Evolutionary conservation across 2,888 invertebrate species (phyloP), one percentile per base, ranked within the genome.

Genomic region (Heliconius erato): DNA sequence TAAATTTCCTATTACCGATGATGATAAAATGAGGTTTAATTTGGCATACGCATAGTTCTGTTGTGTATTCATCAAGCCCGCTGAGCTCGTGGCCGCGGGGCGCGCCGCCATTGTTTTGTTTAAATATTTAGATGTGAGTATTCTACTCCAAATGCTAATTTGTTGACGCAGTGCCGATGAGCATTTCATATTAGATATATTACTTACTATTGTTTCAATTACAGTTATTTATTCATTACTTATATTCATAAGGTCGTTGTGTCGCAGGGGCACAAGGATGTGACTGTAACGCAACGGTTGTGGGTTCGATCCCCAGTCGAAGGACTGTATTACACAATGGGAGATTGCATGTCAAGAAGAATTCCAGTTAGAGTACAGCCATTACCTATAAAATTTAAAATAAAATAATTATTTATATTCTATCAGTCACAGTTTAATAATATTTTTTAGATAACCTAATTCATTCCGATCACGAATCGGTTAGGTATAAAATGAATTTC

Each of bases 41-140:
- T 71, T 59, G 49, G 19, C 59, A 35, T 71, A 71, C 12, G 49
- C 71, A 40, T 68, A 79, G 68, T 79, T 59, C 71, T 71, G 35
- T 79, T 79, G 44, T 80, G 40, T 40, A 77, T 77, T 67, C 65
- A 77, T 77, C 63, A 40, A 77, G 77, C 44, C 67, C 77, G 65
- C 77, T 77, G 77, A 77, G 77, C 65, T 65, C 40, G 40, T 77
- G 67, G 77, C 77, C 65, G 77, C 65, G 26, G 77, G 77, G 65
- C 26, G 77, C 63, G 65, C 63, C 44, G 76, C 77, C 77, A 77
- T 77, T 77, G 77, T 77, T 77, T 77, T 67, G 65, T 77, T 77
- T 63, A 67, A 77, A 77, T 77, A 77, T 77, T 77, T 77, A 77
- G 77, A 65, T 77, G 77, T 26, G 54, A 74, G 54, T 77, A 65